Base-by-base conservation (phyloP, 2,888 invertebrate species). In the Hypomecis punctinalis region DNA sequence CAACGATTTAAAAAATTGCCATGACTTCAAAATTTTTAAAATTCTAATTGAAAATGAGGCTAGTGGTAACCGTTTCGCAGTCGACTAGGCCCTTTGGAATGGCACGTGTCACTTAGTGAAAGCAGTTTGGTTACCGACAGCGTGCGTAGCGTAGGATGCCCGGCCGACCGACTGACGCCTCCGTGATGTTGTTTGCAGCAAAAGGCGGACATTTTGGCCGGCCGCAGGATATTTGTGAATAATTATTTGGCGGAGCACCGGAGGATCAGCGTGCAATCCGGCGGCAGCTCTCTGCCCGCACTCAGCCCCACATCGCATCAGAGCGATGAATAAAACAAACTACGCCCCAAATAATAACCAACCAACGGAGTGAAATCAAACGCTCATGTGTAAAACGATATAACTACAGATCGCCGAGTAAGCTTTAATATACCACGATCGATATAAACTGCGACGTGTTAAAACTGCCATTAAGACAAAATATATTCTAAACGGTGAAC, bases 231-330 rank as follows among this genome's bases (percentile, higher is more conserved):
- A 88, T 93, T 93, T 93, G 93, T 93, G 89, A 93, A 93, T 93
- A 93, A 93, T 93, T 93, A 93, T 93, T 93, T 93, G 93, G 93
- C 93, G 81, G 93, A 93, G 83, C 93, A 93, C 85, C 91, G 93
- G 83, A 90, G 93, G 86, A 93, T 93, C 93, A 93, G 93, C 93
- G 93, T 93, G 81, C 93, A 93, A 84, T 92, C 93, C 72, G 93
- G 93, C 74, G 92, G 90, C 77, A 90, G 91, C 83, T 92, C 93
- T 75, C 83, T 93, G 79, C 93, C 93, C 69, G 93, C 93, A 60
- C 91, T 93, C 89, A 92, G 93, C 85, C 93, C 93, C 69, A 86
- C 90, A 75, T 92, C 93, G 86, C 93, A 91, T 87, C 93, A 91
- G 76, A 93, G 93, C 91, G 92, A 92, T 90, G 91, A 92, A 70